Conservation (phyloP, 2,797 vertebrate species). For the Sylvilagus floridanus region DNA sequence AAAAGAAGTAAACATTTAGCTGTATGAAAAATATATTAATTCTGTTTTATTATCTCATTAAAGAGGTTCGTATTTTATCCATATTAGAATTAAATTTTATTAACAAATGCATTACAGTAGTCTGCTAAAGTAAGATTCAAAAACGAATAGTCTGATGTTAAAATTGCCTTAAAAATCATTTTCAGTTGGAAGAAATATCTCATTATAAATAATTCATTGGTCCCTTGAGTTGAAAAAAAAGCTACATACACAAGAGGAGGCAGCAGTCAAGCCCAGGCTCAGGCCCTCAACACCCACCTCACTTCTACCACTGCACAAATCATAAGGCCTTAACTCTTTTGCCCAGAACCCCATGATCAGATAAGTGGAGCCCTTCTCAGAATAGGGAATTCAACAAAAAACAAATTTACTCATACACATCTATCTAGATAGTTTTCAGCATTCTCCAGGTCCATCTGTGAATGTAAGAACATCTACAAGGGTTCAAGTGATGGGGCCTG, state of each 20-base stretch:
- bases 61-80: slow-evolving; percentile 4
- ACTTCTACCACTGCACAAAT: background rate
- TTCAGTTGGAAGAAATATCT: background rate
- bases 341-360: background rate
- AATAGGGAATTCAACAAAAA: background rate
- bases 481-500: background rate
- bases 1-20: slow-evolving; percentile 21
- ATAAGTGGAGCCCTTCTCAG: background rate
- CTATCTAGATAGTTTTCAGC: background rate
- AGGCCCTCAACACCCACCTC: background rate
- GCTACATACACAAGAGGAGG: background rate
- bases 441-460: background rate
- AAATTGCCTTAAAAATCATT: slow-evolving; percentile 17
- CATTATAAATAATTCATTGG: background rate
- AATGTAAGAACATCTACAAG: background rate
- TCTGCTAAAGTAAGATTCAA: slow-evolving; percentile 20
- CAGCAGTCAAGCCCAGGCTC: background rate
- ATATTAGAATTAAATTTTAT: background rate
- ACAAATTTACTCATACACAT: background rate
- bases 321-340: background rate
- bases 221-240: background rate
- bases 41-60: background rate
- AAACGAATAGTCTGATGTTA: background rate
- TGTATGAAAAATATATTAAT: background rate
- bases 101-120: slow-evolving; percentile 12